phyloP scores from a whole-genome alignment of 2,113 vertebrate genomes.

The Natator depressus region DNA sequence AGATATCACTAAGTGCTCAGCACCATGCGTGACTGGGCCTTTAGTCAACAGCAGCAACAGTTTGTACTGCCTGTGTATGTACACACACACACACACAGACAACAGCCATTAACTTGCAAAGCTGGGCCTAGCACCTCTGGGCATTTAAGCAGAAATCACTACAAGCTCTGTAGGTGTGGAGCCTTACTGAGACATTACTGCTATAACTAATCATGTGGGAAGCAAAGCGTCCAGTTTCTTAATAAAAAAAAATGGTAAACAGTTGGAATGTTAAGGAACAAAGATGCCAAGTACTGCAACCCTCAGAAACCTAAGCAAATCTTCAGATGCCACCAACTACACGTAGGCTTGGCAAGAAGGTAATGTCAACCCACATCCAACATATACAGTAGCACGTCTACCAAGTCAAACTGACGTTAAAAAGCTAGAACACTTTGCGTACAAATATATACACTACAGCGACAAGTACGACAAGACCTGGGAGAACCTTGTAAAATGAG shows the following conservation, averaged over 20 bases:
- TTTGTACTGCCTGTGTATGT: background rate
- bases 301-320: background rate
- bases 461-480: background rate
- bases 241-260: background rate
- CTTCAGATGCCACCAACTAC: background rate
- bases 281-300: background rate
- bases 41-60: background rate
- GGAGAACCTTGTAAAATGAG: background rate
- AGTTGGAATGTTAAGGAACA: background rate
- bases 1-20: background rate
- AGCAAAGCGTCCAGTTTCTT: background rate
- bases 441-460: background rate
- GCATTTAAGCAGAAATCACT: background rate
- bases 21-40: background rate
- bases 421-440: background rate
- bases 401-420: rapidly evolving
- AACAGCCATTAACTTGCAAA: rapidly evolving
- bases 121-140: background rate
- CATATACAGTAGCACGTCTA: rapidly evolving
- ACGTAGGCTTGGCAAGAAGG: background rate
- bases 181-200: background rate
- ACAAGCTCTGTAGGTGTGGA: background rate
- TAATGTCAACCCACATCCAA: background rate
- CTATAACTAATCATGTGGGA: background rate
- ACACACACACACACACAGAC: background rate